Evolutionary conservation across 2,797 vertebrate species (phyloP).

Genomic region (Takifugu ocellatus): DNA sequence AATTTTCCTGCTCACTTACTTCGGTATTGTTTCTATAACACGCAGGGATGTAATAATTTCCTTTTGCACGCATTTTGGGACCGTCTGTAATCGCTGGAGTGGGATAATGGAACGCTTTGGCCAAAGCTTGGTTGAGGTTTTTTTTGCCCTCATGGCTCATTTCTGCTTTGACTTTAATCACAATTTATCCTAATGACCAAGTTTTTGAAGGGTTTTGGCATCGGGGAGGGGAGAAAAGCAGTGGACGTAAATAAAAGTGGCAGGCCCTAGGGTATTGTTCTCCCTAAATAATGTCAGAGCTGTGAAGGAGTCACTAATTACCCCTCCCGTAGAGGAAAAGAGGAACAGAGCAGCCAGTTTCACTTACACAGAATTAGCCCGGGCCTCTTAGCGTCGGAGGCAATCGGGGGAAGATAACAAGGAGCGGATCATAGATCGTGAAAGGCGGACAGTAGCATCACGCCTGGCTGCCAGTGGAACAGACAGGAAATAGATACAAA

Average conservation of each 20-base stretch:
- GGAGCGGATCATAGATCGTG: constrained; percentile 59
- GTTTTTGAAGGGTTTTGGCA: constrained; percentile 48
- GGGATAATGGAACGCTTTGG: too few relatives aligned
- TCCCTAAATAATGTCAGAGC: constrained; percentile 74
- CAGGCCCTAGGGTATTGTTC: constrained; percentile 63
- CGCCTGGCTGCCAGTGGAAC: constrained; percentile 35
- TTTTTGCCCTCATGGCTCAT: constrained; percentile 29
- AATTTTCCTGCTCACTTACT: too few relatives aligned
- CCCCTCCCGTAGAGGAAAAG: constrained; percentile 53
- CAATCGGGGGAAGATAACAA: constrained; percentile 60
- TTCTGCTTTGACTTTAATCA: constrained; percentile 60
- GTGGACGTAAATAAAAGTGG: constrained; percentile 71
- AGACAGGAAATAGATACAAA: constrained; percentile 52
- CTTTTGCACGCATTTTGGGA: too few relatives aligned
- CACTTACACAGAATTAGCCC: constrained; percentile 52
- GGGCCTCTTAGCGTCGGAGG: constrained; percentile 51
- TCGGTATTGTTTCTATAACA: too few relatives aligned
- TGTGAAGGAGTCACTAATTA: constrained; percentile 74
- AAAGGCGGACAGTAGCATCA: constrained; percentile 38
- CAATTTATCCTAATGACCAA: constrained; percentile 69
- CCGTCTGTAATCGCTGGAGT: too few relatives aligned
- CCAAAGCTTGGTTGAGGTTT: too few relatives aligned
- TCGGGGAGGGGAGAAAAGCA: constrained; percentile 33
- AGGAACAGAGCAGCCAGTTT: constrained; percentile 42
- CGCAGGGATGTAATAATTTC: too few relatives aligned